These are phyloP conservation scores for Scaptomyza pallida DNA, from an alignment of 1,140 invertebrate genomes.

Conservation along the genomic window DNA sequence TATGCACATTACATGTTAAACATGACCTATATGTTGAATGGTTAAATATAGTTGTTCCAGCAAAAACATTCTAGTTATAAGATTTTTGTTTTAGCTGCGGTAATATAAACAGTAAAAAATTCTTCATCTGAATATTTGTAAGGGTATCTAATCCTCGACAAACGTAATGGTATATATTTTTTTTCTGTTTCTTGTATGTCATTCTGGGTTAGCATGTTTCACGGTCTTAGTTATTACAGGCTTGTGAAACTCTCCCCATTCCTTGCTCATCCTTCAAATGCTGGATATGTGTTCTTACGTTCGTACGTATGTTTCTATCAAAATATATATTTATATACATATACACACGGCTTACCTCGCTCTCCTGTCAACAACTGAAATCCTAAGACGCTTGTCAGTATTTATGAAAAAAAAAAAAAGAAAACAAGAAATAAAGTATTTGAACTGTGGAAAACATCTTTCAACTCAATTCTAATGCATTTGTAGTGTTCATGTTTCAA, in stretches of 20 bases:
- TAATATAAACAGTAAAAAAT: too few species aligned
- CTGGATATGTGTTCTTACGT: slow-evolving; percentile 6
- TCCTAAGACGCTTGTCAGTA: slow-evolving; percentile 50
- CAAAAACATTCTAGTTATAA: too few species aligned
- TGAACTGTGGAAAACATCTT: slow-evolving; percentile 50
- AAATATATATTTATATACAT: slow-evolving; percentile 15
- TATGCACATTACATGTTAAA: not conserved
- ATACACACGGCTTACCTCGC: slow-evolving; percentile 49
- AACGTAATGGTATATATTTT: not conserved
- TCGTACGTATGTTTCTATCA: slow-evolving; percentile 5
- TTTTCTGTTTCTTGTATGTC: slow-evolving; percentile 29
- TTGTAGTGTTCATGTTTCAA: slow-evolving; percentile 43
- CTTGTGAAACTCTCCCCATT: slow-evolving; percentile 5
- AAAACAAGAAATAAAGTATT: too few species aligned
- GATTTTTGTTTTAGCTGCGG: too few species aligned
- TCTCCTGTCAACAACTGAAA: slow-evolving; percentile 53
- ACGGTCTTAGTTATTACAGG: slow-evolving; percentile 46
- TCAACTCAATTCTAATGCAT: slow-evolving; percentile 54
- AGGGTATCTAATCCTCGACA: not conserved
- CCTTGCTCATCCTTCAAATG: not conserved
- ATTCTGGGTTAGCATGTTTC: slow-evolving; percentile 47
- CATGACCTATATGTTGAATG: too few species aligned
- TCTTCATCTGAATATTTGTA: not conserved
- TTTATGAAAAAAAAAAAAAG: slow-evolving; percentile 42
- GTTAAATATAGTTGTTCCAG: too few species aligned